A percentile compares a stretch with the other conserved stretches of the same genome.
Conservation (phyloP, 2,888 invertebrate species). For the Hipparchia semele region DNA sequence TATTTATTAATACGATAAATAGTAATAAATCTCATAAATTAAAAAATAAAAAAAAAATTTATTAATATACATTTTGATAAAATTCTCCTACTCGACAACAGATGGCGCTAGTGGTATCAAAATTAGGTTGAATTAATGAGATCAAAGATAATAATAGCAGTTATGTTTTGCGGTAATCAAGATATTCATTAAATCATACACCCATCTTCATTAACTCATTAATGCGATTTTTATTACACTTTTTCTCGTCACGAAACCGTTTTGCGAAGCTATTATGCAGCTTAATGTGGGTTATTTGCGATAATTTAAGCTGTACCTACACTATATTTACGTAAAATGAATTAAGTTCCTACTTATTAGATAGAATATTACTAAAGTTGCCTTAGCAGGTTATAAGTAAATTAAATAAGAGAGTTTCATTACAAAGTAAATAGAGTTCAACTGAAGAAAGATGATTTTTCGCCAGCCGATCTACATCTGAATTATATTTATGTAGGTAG, state of each 20-base stretch:
- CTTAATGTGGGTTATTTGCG: constrained; percentile 38
- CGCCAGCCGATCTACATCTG: too few species aligned
- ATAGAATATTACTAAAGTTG: too few species aligned
- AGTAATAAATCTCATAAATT: too few species aligned
- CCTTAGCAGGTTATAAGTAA: too few species aligned
- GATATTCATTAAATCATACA: constrained; percentile 56
- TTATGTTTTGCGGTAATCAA: constrained; percentile 38
- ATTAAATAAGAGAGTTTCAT: too few species aligned
- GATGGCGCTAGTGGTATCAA: constrained; percentile 47
- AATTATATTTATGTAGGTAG: too few species aligned
- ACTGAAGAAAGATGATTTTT: too few species aligned
- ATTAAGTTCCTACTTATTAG: neutral
- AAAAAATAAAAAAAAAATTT: too few species aligned
- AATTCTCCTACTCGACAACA: constrained; percentile 33
- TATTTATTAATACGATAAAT: too few species aligned
- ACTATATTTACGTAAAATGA: neutral
- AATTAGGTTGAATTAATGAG: constrained; percentile 37
- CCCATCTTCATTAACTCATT: constrained; percentile 58
- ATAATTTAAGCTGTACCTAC: constrained; percentile 19
- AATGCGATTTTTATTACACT: constrained; percentile 33
- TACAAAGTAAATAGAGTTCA: too few species aligned
- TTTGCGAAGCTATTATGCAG: constrained; percentile 32
- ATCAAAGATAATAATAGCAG: constrained; percentile 24
- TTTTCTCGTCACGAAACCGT: constrained; percentile 17
- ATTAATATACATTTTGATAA: neutral